Percentiles rank a stretch among this genome's conserved stretches.
phyloP scores from a whole-genome alignment of 2,888 invertebrate species.

The Parnassius mnemosyne region DNA sequence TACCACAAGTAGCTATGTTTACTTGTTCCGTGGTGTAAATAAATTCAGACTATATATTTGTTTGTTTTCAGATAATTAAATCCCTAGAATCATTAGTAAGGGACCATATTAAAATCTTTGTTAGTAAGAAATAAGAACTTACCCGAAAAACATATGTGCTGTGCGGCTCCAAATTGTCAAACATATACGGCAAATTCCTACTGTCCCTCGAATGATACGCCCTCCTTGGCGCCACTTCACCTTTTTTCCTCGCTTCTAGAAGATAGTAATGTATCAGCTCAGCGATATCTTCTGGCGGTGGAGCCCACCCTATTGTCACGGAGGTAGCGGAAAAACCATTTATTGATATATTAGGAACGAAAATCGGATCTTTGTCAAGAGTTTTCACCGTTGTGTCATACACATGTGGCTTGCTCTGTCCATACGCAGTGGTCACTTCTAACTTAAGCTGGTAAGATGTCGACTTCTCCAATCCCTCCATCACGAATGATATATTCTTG shows the following conservation, averaged over 20 bases:
- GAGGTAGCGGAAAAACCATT: constrained; percentile 85
- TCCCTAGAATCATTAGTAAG: too few relatives aligned
- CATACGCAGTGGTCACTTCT: constrained; percentile 84
- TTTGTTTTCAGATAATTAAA: too few relatives aligned
- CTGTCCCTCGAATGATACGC: constrained; percentile 84
- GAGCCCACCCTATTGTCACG: constrained; percentile 90
- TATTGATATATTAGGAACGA: constrained; percentile 88
- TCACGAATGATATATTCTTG: constrained; percentile 84
- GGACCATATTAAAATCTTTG: too few relatives aligned
- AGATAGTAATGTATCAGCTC: constrained; percentile 89
- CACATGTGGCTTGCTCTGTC: constrained; percentile 76
- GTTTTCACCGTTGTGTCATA: constrained; percentile 78
- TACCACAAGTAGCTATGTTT: too few relatives aligned
- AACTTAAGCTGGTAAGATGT: constrained; percentile 85
- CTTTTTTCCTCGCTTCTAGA: constrained; percentile 82
- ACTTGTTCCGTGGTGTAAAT: too few relatives aligned
- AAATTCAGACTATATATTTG: too few relatives aligned
- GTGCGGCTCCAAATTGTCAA: constrained; percentile 87
- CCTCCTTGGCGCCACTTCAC: constrained; percentile 74
- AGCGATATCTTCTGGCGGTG: constrained; percentile 83
- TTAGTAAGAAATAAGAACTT: constrained; percentile 23
- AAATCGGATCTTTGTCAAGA: constrained; percentile 86
- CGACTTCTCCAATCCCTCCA: constrained; percentile 82
- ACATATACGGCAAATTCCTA: constrained; percentile 87
- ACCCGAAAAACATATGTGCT: constrained; percentile 90